These are phyloP conservation scores for Chrysolophus pictus DNA, from an alignment of 2,797 vertebrate species.

Conservation along the genomic window DNA sequence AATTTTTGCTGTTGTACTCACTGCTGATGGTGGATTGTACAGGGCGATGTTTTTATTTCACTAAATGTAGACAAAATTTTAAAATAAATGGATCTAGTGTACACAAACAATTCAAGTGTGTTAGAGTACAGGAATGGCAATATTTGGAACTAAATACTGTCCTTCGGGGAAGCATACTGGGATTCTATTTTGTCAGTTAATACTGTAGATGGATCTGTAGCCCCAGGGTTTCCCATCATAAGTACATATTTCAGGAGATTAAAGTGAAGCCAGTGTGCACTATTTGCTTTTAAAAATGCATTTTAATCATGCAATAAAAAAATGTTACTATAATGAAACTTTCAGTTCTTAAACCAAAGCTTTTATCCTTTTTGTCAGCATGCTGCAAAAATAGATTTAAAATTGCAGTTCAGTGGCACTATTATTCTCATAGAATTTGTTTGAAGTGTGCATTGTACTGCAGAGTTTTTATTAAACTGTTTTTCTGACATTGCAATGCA, in stretches of 20 bases:
- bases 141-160: slow-evolving; percentile 68
- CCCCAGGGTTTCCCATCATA: slow-evolving; percentile 43
- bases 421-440: slow-evolving; percentile 6
- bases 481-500: slow-evolving; percentile 50
- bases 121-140: slow-evolving; percentile 81
- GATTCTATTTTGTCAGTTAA: slow-evolving; percentile 73
- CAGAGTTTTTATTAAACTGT: slow-evolving; percentile 32
- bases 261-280: slow-evolving; percentile 65
- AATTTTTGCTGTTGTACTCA: slow-evolving; percentile 96
- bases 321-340: slow-evolving; percentile 71
- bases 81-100: slow-evolving; percentile 85
- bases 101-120: slow-evolving; percentile 78
- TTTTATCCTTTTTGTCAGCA: slow-evolving; percentile 44
- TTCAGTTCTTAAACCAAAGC: slow-evolving; percentile 70
- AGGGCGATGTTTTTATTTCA: slow-evolving; percentile 99
- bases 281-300: slow-evolving; percentile 75
- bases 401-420: slow-evolving; percentile 51
- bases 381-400: slow-evolving; percentile 68
- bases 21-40: slow-evolving; percentile 97
- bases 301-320: slow-evolving; percentile 80
- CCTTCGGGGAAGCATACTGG: slow-evolving; percentile 72
- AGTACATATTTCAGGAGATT: slow-evolving; percentile 68
- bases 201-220: slow-evolving; percentile 21
- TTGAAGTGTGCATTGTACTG: slow-evolving; percentile 43
- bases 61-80: slow-evolving; percentile 94